Base-by-base conservation (phyloP, 2,113 vertebrate genomes). In the Tragulus kanchil region DNA sequence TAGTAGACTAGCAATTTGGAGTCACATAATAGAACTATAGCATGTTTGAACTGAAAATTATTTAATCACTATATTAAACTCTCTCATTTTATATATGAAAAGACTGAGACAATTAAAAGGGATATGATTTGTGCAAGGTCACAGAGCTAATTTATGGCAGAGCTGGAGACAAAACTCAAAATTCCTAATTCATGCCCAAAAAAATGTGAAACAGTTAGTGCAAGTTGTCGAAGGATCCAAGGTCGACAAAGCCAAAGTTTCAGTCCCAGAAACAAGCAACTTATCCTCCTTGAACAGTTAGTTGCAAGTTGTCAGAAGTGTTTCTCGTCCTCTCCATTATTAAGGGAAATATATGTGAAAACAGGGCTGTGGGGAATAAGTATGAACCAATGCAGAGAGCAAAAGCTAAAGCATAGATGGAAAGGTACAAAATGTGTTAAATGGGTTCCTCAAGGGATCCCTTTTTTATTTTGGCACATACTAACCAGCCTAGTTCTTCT, bases 121-220 rank as follows among this genome's bases (percentile, higher is more conserved):
- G n/a, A 52, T 82, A 26, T 61, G 59, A 36, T 95, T 84, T 93
- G 26, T 71, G 23, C 42, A 26, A 95, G 31, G 14, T 90, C 56
- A 71, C 7, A 94, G 25, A 90, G 11, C 52, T 48, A 69, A 10
- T 36, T 54, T 45, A 3, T 54, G 50, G 36, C 48, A 85, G 19
- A 89, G 14, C 10, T 75, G 3, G 16, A 75, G 52, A 91, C 7
- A 94, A 62, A 88, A 90, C 15, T 95, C 81, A 91, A 95, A 89
- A 85, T 88, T 90, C 7, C 15, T 93, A 59, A 61, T 23, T 95
- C 69, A 69, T 5, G n/a, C n/a, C n/a, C n/a, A n/a, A n/a, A n/a
- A n/a, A n/a, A n/a, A n/a, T n/a, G n/a, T n/a, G n/a, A n/a, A n/a
- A n/a, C n/a, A n/a, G n/a, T n/a, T n/a, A n/a, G n/a, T n/a, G n/a